phyloP scores from a whole-genome alignment of 2,888 invertebrate species.

The Schizaphis graminum region DNA sequence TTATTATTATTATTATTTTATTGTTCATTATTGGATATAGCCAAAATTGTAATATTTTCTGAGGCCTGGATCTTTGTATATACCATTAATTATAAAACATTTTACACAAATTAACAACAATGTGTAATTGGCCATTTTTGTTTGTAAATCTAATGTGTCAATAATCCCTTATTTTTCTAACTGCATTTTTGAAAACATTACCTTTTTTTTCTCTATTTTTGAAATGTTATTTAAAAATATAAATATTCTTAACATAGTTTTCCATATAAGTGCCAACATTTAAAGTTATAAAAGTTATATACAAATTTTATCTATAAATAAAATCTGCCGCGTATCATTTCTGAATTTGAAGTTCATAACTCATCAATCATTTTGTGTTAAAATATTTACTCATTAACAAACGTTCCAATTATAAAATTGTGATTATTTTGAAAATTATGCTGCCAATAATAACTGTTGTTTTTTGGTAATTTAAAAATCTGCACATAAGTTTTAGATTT shows the following conservation, averaged over 20 bases:
- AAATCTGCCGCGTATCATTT: conserved; percentile 11
- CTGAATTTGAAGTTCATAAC: not conserved
- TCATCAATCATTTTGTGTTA: not conserved
- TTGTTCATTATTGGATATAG: conserved; percentile 54
- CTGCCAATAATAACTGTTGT: conserved; percentile 43
- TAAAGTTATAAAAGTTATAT: not conserved
- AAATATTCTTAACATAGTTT: conserved; percentile 38
- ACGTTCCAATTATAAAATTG: conserved; percentile 31
- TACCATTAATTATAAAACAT: conserved; percentile 24
- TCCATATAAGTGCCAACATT: conserved; percentile 41
- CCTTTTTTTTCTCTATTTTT: conserved; percentile 45
- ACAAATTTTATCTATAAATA: conserved; percentile 2
- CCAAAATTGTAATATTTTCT: conserved; percentile 51
- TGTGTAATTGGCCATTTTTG: conserved; percentile 40
- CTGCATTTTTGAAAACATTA: conserved; percentile 25
- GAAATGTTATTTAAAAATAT: conserved; percentile 35
- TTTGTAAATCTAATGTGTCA: conserved; percentile 50
- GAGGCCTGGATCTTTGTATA: conserved; percentile 43
- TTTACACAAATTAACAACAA: conserved; percentile 39
- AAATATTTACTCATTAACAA: conserved; percentile 21
- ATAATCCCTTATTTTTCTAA: conserved; percentile 52
- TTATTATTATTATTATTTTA: conserved; percentile 52
- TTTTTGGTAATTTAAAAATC: conserved; percentile 41
- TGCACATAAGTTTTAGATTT: conserved; percentile 1
- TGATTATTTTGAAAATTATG: conserved; percentile 54